A percentile compares a stretch with the other conserved stretches of the same genome.
Evolutionary conservation across 1,140 invertebrate genomes (phyloP).

Genomic region (Drosophila aff.): DNA sequence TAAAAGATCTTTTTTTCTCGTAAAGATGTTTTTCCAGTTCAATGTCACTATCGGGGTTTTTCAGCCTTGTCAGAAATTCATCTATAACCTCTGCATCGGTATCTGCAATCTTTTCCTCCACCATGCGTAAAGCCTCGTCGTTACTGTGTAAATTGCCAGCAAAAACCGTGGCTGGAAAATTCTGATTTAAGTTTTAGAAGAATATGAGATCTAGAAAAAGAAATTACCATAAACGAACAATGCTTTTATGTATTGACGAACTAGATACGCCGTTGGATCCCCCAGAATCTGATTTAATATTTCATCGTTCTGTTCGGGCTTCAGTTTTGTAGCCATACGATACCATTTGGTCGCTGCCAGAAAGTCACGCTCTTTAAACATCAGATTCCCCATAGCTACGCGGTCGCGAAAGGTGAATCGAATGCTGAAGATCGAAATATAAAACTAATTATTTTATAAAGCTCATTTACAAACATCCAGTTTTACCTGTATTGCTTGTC

Average conservation of each 20-base stretch:
- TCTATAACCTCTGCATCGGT: background rate
- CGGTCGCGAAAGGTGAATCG: constrained; percentile 34
- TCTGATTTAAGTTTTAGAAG: accelerated
- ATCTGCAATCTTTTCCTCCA: background rate
- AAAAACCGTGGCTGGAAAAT: constrained; percentile 2
- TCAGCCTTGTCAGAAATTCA: background rate
- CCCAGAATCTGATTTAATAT: constrained; percentile 20
- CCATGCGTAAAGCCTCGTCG: background rate
- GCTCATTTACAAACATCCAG: background rate
- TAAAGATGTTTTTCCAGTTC: constrained; percentile 4
- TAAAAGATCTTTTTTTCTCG: constrained; percentile 22
- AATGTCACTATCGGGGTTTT: background rate
- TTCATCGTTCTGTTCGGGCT: background rate
- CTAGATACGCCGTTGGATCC: background rate
- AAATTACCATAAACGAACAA: constrained; percentile 3
- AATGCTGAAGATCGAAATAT: constrained; percentile 1
- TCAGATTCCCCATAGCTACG: constrained; percentile 38
- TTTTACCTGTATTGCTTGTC: constrained; percentile 19
- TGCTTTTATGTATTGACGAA: constrained; percentile 13
- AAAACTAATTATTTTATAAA: too few relatives aligned
- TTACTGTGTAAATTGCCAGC: background rate
- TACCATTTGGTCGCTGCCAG: constrained; percentile 51
- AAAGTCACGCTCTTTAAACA: constrained; percentile 23
- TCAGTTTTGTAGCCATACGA: constrained; percentile 15
- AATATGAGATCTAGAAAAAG: background rate